phyloP scores from a whole-genome alignment of 2,888 invertebrate species.

The Leptogaster cylindrica region DNA sequence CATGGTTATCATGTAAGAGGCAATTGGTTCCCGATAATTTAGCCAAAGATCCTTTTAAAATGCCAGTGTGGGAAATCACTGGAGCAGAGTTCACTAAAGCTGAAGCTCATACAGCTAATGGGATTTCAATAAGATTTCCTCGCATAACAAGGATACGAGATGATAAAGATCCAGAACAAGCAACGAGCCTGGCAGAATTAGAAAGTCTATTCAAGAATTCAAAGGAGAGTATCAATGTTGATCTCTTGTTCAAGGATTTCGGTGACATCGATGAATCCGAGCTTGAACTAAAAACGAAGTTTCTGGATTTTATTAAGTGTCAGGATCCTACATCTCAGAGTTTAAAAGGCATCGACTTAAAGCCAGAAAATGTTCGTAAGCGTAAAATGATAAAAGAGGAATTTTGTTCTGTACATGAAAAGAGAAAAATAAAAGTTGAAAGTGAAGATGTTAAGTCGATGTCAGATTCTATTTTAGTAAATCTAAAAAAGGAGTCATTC shows the following conservation, averaged over 20 bases:
- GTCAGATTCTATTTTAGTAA: constrained; percentile 9
- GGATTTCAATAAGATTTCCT: constrained; percentile 93
- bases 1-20: constrained; percentile 83
- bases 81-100: constrained; percentile 81
- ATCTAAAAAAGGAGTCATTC: constrained; percentile 8
- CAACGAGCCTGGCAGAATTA: constrained; percentile 80
- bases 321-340: background rate
- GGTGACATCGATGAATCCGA: constrained; percentile 46
- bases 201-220: constrained; percentile 72
- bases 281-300: constrained; percentile 50
- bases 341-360: no score
- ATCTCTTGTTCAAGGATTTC: constrained; percentile 55
- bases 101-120: constrained; percentile 87
- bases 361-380: background rate
- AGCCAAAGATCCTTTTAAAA: constrained; percentile 79
- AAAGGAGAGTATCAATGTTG: constrained; percentile 61
- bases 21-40: constrained; percentile 90
- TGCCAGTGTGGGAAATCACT: constrained; percentile 95
- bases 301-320: constrained; percentile 49
- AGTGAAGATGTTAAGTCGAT: background rate
- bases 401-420: background rate
- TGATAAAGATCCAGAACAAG: constrained; percentile 85
- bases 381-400: no score
- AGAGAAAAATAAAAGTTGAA: constrained; percentile 27
- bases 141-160: constrained; percentile 80